Evolutionary conservation across 2,113 vertebrate species (phyloP).

Genomic region (Lepidothrix coronata): DNA sequence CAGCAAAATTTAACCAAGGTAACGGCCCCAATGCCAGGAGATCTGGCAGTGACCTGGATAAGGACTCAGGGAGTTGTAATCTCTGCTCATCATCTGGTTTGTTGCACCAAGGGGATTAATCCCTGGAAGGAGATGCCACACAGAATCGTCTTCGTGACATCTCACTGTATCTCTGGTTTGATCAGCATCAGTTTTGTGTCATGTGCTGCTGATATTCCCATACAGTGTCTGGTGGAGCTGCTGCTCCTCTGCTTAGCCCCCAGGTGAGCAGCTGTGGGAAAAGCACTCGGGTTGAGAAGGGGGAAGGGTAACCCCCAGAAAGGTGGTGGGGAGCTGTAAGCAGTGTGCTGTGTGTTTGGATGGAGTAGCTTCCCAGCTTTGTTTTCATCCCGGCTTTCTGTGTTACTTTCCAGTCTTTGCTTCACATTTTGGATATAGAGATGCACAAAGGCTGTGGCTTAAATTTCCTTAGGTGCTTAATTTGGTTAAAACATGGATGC

Average conservation of each 20-base stretch:
- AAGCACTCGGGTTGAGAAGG: accelerated
- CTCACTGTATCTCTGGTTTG: neutral
- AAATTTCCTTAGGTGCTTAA: neutral
- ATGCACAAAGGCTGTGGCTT: neutral
- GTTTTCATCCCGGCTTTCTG: neutral
- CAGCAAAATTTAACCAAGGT: conserved; percentile 83
- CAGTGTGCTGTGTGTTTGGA: accelerated
- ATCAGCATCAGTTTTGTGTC: neutral
- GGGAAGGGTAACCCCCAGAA: neutral
- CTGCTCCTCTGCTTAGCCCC: neutral
- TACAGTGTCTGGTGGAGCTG: accelerated
- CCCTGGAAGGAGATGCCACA: neutral
- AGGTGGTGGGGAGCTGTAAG: neutral
- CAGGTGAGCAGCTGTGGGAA: neutral
- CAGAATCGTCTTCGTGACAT: accelerated
- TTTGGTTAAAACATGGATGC: neutral
- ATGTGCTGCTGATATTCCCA: neutral
- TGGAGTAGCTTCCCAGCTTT: neutral
- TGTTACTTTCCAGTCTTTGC: neutral
- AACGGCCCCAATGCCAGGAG: neutral
- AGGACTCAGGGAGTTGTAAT: neutral
- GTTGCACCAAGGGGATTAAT: neutral
- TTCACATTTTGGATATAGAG: neutral
- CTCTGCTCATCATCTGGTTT: neutral
- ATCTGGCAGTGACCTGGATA: neutral